Base-by-base conservation (phyloP, 2,888 invertebrate species). In the Galerucella calmariensis region DNA sequence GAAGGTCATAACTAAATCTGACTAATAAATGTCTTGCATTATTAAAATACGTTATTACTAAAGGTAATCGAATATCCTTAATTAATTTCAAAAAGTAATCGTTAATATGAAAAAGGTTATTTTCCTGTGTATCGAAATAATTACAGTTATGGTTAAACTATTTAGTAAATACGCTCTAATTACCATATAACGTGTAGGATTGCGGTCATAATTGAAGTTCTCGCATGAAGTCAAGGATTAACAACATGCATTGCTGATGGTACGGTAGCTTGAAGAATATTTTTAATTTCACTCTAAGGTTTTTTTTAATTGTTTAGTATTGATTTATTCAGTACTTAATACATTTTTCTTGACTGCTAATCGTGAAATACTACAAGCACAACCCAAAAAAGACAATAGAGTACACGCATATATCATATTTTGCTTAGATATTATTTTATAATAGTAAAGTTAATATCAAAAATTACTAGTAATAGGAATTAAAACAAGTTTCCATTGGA, bases 141-240 rank as follows among this genome's bases (percentile, higher is more conserved):
- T 69, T 12, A 69, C 62, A 62, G 62, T 63, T 69, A 62, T 51
- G 69, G 62, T 69, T 63, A 69, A 69, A 69, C 16, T 69, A 69
- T 75, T 75, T 75, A 66, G 66, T 72, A 75, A 72, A 67, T 68
- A 72, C 73, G 69, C 53, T 65, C 72, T 72, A 72, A 72, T 75
- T 75, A 74, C 69, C 77, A 77, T 73, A 71, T 75, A 72, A 63
- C 75, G 74, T 76, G 78, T 78, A 75, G 78, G 78, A 69, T 75
- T 71, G 70, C 69, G 76, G 73, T 69, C 69, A 75, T 78, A 78
- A 78, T 78, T 76, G 75, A 69, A 73, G 77, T 70, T 65, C 74
- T 58, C 68, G 67, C 63, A 65, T 46, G 63, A 65, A 74, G 75
- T 76, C 78, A 76, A 78, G 78, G 78, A 72, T 72, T 75, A 75